These are phyloP conservation scores for Cryptosula pallasiana DNA, from an alignment of 2,888 invertebrate species.

Conservation along the genomic window DNA sequence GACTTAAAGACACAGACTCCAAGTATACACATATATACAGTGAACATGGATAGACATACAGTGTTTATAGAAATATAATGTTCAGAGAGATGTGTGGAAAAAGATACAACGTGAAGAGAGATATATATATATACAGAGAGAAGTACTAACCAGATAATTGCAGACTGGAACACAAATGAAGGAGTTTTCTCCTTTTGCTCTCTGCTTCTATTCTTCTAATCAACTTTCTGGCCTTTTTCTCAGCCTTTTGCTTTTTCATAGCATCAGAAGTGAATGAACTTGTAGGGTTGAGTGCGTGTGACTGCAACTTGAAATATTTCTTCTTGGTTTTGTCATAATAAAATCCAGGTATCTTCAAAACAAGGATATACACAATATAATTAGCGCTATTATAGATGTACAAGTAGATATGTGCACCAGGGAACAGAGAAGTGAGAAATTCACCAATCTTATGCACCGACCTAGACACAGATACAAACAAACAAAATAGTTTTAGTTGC, in stretches of 20 bases:
- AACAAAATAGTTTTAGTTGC: no score
- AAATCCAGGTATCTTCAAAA: neutral
- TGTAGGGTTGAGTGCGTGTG: conserved; percentile 15
- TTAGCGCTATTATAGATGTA: no score
- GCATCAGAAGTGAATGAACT: neutral
- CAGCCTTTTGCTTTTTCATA: conserved; percentile 21
- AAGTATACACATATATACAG: neutral
- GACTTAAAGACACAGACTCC: no score
- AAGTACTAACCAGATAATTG: neutral
- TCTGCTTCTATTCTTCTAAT: conserved; percentile 12
- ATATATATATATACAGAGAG: neutral
- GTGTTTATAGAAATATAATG: neutral
- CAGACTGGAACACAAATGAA: neutral
- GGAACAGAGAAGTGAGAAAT: no score
- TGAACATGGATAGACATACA: neutral
- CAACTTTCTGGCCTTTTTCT: conserved; percentile 23
- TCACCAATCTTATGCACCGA: no score
- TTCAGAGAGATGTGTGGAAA: neutral
- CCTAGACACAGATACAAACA: no score
- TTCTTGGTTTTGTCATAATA: conserved; percentile 21
- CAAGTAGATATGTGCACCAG: no score
- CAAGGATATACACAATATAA: no score
- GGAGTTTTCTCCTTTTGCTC: neutral
- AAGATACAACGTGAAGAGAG: neutral
- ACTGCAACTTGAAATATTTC: neutral